These are phyloP conservation scores for Sylvia atricapilla DNA, from an alignment of 2,113 vertebrate genomes.

Conservation along the genomic window DNA sequence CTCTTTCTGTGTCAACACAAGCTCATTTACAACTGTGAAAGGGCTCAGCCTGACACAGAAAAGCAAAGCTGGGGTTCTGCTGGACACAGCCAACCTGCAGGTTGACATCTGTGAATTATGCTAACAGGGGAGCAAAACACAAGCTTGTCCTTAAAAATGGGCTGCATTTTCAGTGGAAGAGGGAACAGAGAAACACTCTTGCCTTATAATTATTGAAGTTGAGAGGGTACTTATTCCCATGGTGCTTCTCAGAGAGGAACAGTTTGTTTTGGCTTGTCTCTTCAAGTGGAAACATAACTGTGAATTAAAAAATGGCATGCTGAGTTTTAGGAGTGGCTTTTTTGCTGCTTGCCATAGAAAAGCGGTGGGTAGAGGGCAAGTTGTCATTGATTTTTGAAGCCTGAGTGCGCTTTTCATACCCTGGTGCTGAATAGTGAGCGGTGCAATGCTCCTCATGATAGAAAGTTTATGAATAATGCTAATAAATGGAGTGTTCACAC, in stretches of 20 bases:
- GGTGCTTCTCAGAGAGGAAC: slow-evolving; percentile 51
- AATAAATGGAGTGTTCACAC: slow-evolving; percentile 48
- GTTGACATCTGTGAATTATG: slow-evolving; percentile 64
- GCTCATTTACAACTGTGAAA: slow-evolving; percentile 33
- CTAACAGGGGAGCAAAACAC: slow-evolving; percentile 29
- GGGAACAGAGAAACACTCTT: not conserved
- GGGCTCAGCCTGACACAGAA: not conserved
- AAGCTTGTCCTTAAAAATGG: slow-evolving; percentile 45
- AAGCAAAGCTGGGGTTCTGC: slow-evolving; percentile 54
- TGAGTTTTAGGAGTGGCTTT: slow-evolving; percentile 67
- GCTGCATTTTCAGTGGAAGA: slow-evolving; percentile 21
- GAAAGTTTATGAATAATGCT: slow-evolving; percentile 71
- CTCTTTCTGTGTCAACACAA: not conserved
- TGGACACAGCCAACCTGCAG: not conserved
- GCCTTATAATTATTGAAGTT: slow-evolving; percentile 69
- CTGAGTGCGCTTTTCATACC: slow-evolving; percentile 50
- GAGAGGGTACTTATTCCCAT: slow-evolving; percentile 62
- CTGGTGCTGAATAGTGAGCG: slow-evolving; percentile 55
- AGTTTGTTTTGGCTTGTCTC: slow-evolving; percentile 75
- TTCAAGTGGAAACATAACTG: slow-evolving; percentile 79
- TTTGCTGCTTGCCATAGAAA: slow-evolving; percentile 50
- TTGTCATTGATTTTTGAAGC: slow-evolving; percentile 76
- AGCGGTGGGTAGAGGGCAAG: slow-evolving; percentile 51
- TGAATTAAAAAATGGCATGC: slow-evolving; percentile 80
- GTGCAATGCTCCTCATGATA: slow-evolving; percentile 44